Evolutionary conservation across 2,888 invertebrate genomes (phyloP), one percentile per base, ranked within the genome.

Genomic region (Drosophila anceps): DNA sequence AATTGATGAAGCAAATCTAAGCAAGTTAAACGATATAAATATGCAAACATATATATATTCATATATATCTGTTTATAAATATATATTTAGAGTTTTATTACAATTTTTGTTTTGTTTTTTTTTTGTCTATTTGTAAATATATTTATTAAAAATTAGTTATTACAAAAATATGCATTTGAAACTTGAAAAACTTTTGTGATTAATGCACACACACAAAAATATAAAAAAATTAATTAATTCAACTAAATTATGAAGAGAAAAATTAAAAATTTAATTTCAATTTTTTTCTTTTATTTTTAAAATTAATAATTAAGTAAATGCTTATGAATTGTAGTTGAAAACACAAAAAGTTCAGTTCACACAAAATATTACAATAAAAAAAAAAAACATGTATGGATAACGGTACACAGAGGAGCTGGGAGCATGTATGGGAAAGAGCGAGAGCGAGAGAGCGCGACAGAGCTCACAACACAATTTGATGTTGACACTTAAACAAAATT

Each of bases 141-240:
- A 59, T 50, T n/a, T n/a, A 69, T 79, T 75, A 69, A 63, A 51
- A 55, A 73, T 73, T 76, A 73, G 44, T 60, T 69, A 61, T 77
- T 77, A 77, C 61, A 77, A 63, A 69, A 63, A 69, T 43, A 69
- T 61, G 68, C 44, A 66, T 61, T 70, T 53, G 13, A 60, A 60
- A 55, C 31, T 61, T 60, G 37, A 57, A 70, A 65, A 67, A 29
- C 48, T n/a, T 48, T 48, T 53, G 66, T 79, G 76, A 75, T 75
- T 70, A 76, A 76, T 79, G 74, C 81, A 85, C 85, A 86, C 85
- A 85, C 85, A 86, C 84, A 86, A 86, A 83, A 81, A 85, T 85
- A 80, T 79, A 88, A 86, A 82, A 83, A 69, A 57, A 48, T 15
- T 37, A 31, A 67, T 65, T 31, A 63, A 65, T 65, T 65, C 44